Percentiles rank a stretch among this genome's conserved stretches.
Evolutionary conservation across 2,113 vertebrate genomes (phyloP).

Genomic region (Mus spicilegus): DNA sequence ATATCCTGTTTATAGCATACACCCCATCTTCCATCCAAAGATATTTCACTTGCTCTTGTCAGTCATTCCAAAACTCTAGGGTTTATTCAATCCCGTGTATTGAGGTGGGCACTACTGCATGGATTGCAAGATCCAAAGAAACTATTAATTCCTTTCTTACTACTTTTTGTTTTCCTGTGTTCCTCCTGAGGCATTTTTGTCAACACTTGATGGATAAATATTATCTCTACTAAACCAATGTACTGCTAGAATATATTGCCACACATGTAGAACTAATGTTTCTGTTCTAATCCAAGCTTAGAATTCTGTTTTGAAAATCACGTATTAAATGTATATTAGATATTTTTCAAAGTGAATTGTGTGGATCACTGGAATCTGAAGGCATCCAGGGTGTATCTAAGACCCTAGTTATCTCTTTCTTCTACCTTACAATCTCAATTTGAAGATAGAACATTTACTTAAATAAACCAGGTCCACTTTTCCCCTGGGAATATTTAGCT

Average conservation of each 20-base stretch:
- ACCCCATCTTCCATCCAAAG: neutral
- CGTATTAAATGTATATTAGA: too few species aligned
- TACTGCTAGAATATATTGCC: neutral
- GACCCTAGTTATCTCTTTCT: neutral
- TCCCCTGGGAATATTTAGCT: neutral
- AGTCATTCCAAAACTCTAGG: neutral
- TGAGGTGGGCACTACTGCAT: neutral
- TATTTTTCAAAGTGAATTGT: neutral
- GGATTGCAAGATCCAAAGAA: neutral
- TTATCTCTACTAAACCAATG: neutral
- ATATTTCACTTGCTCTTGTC: neutral
- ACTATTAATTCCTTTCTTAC: neutral
- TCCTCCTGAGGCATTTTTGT: neutral
- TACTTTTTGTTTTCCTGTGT: neutral
- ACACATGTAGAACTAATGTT: neutral
- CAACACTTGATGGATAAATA: neutral
- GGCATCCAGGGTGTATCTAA: neutral
- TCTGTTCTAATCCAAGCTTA: neutral
- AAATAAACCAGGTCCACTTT: neutral
- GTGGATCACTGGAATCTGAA: neutral
- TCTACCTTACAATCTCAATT: neutral
- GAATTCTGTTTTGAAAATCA: neutral
- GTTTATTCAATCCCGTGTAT: neutral
- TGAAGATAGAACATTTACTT: neutral
- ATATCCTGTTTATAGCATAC: neutral